Conservation (phyloP, 2,113 vertebrate genomes). For the Halcyon senegalensis region DNA sequence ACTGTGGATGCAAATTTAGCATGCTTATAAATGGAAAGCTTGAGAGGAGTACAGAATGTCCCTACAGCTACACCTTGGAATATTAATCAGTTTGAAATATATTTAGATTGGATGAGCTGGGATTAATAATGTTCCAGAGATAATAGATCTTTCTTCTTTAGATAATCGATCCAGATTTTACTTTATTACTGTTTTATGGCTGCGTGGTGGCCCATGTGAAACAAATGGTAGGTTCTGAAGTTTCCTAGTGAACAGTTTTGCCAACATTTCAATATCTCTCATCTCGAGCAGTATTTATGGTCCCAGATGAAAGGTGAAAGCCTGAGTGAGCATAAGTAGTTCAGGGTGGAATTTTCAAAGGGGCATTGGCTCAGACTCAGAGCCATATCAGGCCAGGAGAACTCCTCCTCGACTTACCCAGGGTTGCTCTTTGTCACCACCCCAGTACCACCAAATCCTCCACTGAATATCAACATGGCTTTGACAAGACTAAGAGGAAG, state of each 20-base stretch:
- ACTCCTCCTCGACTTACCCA: background rate
- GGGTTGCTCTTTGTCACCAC: background rate
- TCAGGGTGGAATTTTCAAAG: background rate
- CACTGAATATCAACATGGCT: background rate
- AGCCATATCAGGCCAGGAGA: background rate
- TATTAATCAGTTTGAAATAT: slow-evolving; percentile 59
- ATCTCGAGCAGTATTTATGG: background rate
- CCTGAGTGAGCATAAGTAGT: background rate
- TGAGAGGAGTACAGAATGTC: slow-evolving; percentile 23
- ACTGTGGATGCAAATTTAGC: slow-evolving; percentile 46
- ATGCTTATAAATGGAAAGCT: slow-evolving; percentile 35
- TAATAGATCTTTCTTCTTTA: slow-evolving; percentile 33
- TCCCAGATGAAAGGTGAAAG: background rate
- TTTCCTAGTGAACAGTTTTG: background rate
- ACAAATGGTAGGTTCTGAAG: background rate
- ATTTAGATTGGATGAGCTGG: slow-evolving; percentile 32
- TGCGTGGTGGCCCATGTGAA: background rate
- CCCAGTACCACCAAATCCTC: background rate
- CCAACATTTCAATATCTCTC: background rate
- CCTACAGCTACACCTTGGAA: slow-evolving; percentile 10
- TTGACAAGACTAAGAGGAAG: background rate
- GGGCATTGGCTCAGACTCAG: background rate
- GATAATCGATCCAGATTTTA: slow-evolving; percentile 25
- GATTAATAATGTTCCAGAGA: slow-evolving; percentile 2
- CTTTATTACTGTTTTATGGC: background rate